Evolutionary conservation across 2,888 invertebrate species (phyloP), one percentile per base, ranked within the genome.

Genomic region (Dynastes tityus): DNA sequence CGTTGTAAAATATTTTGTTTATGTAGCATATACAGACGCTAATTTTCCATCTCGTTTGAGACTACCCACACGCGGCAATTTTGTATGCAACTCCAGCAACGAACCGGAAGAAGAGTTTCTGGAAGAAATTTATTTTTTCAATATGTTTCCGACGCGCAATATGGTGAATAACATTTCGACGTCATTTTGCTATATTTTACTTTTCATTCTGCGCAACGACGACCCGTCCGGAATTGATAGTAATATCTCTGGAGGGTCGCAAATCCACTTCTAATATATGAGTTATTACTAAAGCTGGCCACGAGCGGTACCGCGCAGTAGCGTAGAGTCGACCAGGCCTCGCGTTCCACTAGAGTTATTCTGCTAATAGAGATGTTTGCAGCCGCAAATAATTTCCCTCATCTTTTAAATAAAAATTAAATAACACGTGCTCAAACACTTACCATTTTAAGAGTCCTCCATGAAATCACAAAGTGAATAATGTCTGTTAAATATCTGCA

Each of bases 71-170:
- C 11, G 22, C 22, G 29, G n/a, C 22, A 51, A 22, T 29, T 9
- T 61, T 4, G 32, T 5, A 49, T 8, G 27, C 16, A 49, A 68
- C 2, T 11, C 45, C 22, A 8, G 8, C n/a, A 27, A 22, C 45
- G 8, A 45, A 45, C 49, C 29, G 6, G 11, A 16, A 68, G 51
- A 51, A 68, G 51, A 68, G 27, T 68, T 51, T 58, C 55, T 27
- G 27, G 29, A 29, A 74, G 61, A 45, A 74, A 74, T 74, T 45
- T 74, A 73, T 73, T 74, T 74, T 65, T 74, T 61, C 73, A 61
- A 74, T 74, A 61, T 74, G 13, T 61, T 45, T 61, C 49, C 8
- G 6, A 45, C 45, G 37, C 49, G 27, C 73, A 61, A 58, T 74
- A 58, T 45, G 61, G 63, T 61, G 45, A 71, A 71, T 61, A 63